phyloP scores from a whole-genome alignment of 2,888 invertebrate genomes.

The Acanthococcus lagerstroemiae region DNA sequence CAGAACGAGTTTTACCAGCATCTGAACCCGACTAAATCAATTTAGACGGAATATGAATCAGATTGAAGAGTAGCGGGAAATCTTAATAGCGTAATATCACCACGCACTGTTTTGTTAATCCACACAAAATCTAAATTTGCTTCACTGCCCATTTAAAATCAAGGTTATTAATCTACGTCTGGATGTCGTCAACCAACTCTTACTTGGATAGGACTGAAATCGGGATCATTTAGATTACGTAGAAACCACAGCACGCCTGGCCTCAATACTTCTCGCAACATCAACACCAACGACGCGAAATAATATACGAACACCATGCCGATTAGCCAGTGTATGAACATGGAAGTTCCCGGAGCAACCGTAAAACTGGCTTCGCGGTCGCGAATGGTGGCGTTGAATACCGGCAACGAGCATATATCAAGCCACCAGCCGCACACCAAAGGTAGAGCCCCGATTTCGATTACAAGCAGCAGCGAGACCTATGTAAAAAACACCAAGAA shows the following conservation, averaged over 20 bases:
- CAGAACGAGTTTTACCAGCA: too few species aligned
- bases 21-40: too few species aligned
- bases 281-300: constrained; percentile 90
- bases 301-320: constrained; percentile 99
- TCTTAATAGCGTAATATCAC: too few species aligned
- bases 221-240: constrained; percentile 95
- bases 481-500: constrained; percentile 43
- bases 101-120: too few species aligned
- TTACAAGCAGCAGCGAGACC: constrained; percentile 87
- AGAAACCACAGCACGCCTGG: constrained; percentile 98
- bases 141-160: too few species aligned
- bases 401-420: constrained; percentile 88
- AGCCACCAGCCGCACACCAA: constrained; percentile 98
- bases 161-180: too few species aligned
- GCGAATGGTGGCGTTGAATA: constrained; percentile 80
- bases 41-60: too few species aligned
- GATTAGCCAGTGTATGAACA: constrained; percentile 97
- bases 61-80: too few species aligned
- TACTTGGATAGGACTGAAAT: constrained; percentile 96
- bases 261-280: constrained; percentile 83
- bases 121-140: too few species aligned
- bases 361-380: constrained; percentile 75
- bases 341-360: constrained; percentile 82
- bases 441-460: constrained; percentile 94
- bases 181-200: too few species aligned